phyloP scores from a whole-genome alignment of 2,888 invertebrate genomes.

The Mimas tiliae region DNA sequence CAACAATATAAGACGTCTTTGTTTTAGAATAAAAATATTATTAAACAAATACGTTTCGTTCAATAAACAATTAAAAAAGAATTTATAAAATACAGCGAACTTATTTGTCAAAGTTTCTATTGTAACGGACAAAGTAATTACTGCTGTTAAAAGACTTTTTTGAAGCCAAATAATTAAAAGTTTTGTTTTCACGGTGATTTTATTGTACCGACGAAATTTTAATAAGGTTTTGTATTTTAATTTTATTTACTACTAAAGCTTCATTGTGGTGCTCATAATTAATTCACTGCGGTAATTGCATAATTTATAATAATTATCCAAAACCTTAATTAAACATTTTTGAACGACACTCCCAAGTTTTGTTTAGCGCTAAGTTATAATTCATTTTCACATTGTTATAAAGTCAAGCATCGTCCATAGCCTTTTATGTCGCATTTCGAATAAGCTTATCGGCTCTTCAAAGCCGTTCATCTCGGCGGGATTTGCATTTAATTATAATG shows the following conservation, averaged over 20 bases:
- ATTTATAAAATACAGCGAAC: not conserved
- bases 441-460: constrained; percentile 34
- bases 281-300: too few species aligned
- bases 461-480: constrained; percentile 40
- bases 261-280: too few species aligned
- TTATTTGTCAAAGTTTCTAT: not conserved
- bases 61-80: not conserved
- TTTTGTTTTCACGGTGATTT: not conserved
- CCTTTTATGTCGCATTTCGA: constrained; percentile 28
- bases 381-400: constrained; percentile 31
- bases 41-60: too few species aligned
- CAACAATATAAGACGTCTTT: too few species aligned
- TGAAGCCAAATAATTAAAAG: constrained; percentile 11
- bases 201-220: not conserved
- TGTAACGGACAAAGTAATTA: constrained; percentile 12
- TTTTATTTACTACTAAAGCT: too few species aligned
- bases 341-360: not conserved
- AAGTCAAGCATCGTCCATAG: constrained; percentile 28
- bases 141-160: not conserved
- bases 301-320: too few species aligned
- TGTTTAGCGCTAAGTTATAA: constrained; percentile 16
- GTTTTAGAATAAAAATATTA: too few species aligned
- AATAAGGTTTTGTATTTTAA: too few species aligned
- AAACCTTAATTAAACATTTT: too few species aligned
- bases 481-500: constrained; percentile 49